These are phyloP conservation scores for Cylindroiulus punctatus DNA, from an alignment of 2,888 invertebrate species.

Conservation along the genomic window DNA sequence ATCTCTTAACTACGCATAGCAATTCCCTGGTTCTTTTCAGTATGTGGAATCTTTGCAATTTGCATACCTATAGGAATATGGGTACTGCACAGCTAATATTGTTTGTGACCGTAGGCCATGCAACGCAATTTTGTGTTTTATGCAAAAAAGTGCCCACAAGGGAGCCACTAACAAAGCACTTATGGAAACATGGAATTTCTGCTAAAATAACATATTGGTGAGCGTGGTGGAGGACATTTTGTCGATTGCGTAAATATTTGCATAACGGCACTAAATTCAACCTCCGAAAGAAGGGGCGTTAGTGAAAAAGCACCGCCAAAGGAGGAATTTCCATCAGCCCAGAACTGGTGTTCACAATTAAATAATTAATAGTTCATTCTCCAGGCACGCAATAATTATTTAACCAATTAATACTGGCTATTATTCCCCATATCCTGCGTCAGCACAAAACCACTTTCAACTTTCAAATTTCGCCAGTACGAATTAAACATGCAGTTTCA, in stretches of 20 bases:
- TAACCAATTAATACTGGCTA: background rate
- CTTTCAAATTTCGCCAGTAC: background rate
- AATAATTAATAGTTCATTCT: conserved; percentile 18
- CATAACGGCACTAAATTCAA: background rate
- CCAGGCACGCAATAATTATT: background rate
- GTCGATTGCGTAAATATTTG: conserved; percentile 21
- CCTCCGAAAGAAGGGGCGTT: background rate
- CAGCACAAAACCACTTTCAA: background rate
- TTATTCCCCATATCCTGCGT: background rate
- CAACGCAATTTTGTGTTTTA: conserved; percentile 26
- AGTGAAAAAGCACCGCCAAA: background rate
- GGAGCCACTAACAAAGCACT: conserved; percentile 21
- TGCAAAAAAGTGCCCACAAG: conserved; percentile 8
- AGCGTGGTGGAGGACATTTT: background rate
- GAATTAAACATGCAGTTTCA: conserved; percentile 17
- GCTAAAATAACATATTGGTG: conserved; percentile 39
- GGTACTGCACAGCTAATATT: background rate
- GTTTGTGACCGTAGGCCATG: conserved; percentile 8
- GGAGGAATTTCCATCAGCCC: background rate
- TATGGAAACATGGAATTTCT: conserved; percentile 31
- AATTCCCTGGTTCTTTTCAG: background rate
- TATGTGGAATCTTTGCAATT: background rate
- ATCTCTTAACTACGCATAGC: background rate
- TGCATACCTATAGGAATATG: background rate
- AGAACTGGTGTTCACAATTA: too few species aligned